These are phyloP conservation scores for Dynastes tityus DNA, from an alignment of 2,888 invertebrate species.

Conservation along the genomic window DNA sequence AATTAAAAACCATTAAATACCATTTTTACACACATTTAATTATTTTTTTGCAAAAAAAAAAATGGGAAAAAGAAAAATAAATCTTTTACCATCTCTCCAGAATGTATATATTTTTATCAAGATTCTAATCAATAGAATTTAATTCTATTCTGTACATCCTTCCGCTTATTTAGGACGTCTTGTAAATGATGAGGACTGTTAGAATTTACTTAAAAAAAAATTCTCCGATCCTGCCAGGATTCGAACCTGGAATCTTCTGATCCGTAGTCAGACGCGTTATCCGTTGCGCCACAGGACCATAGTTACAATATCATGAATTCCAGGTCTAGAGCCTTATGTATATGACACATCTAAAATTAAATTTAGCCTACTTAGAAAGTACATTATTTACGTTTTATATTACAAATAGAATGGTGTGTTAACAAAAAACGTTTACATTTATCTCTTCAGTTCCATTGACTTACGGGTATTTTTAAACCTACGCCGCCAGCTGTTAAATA, in stretches of 20 bases:
- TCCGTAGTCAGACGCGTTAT: conserved; percentile 75
- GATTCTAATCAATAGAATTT: too few species aligned
- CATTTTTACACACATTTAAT: too few species aligned
- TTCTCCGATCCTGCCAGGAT: conserved; percentile 72
- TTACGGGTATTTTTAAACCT: conserved; percentile 10
- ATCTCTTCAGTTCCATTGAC: conserved; percentile 28
- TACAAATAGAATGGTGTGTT: conserved; percentile 10
- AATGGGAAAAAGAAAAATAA: too few species aligned
- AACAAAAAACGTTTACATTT: conserved; percentile 2
- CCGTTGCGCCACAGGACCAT: conserved; percentile 74
- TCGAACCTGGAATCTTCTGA: conserved; percentile 74
- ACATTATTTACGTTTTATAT: background rate
- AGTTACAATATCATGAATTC: background rate
- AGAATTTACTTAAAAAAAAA: too few species aligned
- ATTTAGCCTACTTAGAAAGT: background rate
- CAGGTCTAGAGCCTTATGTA: background rate
- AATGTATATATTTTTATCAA: too few species aligned
- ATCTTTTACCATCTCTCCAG: too few species aligned
- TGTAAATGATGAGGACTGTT: too few species aligned
- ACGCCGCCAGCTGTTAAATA: conserved; percentile 7
- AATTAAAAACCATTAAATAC: too few species aligned
- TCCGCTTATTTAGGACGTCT: too few species aligned
- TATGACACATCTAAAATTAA: too few species aligned
- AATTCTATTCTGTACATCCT: too few species aligned
- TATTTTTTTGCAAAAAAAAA: too few species aligned